These are phyloP conservation scores for Enteromius thamalakanensis DNA, from an alignment of 2,797 vertebrate species.

Conservation along the genomic window DNA sequence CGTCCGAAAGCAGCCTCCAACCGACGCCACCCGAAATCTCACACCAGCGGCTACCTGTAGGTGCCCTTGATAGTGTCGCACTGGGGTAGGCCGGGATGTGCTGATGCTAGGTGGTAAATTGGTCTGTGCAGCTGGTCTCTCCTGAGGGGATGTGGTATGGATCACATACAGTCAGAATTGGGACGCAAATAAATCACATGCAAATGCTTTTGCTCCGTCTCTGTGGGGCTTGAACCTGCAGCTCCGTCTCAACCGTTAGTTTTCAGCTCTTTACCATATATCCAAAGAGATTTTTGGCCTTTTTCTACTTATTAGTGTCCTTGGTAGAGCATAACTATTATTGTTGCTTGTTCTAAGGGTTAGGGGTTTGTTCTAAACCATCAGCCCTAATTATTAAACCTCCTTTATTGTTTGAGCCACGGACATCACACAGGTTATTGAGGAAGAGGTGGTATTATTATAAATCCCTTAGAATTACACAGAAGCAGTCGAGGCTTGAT, in stretches of 20 bases:
- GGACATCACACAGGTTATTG: background rate
- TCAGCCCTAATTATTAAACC: constrained; percentile 8
- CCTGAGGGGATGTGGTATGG: constrained; percentile 50
- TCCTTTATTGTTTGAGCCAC: background rate
- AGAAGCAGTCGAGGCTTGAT: background rate
- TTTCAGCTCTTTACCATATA: background rate
- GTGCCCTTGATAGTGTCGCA: constrained; percentile 47
- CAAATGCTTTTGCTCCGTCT: constrained; percentile 11
- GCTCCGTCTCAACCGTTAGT: background rate
- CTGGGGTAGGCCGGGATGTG: constrained; percentile 33
- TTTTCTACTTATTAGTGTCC: background rate
- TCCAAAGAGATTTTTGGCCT: background rate
- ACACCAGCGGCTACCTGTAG: constrained; percentile 17
- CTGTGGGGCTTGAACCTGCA: constrained; percentile 10
- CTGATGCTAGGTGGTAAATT: constrained; percentile 50
- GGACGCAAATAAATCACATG: constrained; percentile 55
- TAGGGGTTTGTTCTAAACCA: background rate
- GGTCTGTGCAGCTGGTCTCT: constrained; percentile 51
- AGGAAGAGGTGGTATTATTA: background rate
- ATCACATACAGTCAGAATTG: constrained; percentile 55
- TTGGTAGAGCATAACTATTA: background rate
- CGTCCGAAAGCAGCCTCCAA: background rate
- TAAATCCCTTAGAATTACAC: background rate
- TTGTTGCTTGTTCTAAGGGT: background rate
- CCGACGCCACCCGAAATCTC: background rate